phyloP scores from a whole-genome alignment of 2,113 vertebrate genomes.

The Brachionichthys hirsutus region DNA sequence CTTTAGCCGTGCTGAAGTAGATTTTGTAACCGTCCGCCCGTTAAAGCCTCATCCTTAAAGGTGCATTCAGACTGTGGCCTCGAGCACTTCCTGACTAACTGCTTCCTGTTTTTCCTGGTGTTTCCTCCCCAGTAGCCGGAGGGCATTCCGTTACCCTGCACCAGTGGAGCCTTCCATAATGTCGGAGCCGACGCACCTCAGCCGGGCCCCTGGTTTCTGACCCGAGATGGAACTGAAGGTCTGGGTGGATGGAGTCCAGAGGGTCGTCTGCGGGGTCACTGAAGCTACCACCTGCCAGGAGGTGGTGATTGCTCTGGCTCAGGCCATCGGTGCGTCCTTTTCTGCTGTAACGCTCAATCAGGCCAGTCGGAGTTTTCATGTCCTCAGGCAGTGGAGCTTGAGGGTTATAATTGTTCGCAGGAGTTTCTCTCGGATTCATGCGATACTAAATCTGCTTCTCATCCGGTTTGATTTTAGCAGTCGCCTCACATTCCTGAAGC shows the following conservation, averaged over 20 bases:
- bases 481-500: too few species aligned
- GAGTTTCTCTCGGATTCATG: background rate
- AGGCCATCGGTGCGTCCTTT: slow-evolving; percentile 88
- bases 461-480: background rate
- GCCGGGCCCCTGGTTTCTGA: slow-evolving; percentile 59
- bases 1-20: slow-evolving; percentile 31
- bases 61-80: slow-evolving; percentile 18
- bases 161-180: slow-evolving; percentile 62
- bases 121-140: slow-evolving; percentile 53
- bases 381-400: background rate
- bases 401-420: too few species aligned
- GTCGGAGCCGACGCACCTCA: slow-evolving; percentile 53
- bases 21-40: background rate
- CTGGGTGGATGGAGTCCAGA: slow-evolving; percentile 98
- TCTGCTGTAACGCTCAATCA: background rate
- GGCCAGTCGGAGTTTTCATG: background rate
- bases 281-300: slow-evolving; percentile 98
- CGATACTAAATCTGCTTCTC: background rate
- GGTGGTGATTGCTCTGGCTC: slow-evolving; percentile 97
- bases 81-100: slow-evolving; percentile 55
- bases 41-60: slow-evolving; percentile 5
- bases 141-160: slow-evolving; percentile 42
- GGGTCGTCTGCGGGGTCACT: slow-evolving; percentile 96
- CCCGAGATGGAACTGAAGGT: slow-evolving; percentile 97
- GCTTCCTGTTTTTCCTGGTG: slow-evolving; percentile 54